phyloP scores from a whole-genome alignment of 2,888 invertebrate genomes.

The Drosophila mayaguana region DNA sequence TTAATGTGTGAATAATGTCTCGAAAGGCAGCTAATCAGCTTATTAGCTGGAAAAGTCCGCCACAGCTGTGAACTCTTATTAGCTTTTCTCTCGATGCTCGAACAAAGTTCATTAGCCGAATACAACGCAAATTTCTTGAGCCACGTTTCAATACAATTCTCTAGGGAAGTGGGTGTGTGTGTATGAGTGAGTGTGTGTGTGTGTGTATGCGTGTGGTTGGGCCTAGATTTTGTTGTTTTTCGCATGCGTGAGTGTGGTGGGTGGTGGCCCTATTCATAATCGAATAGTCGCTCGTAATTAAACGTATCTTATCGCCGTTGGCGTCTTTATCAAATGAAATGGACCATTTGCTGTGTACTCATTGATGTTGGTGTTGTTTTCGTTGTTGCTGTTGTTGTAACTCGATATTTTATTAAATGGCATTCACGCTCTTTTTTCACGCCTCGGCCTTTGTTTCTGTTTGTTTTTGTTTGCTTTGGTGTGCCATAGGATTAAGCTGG shows the following conservation, averaged over 20 bases:
- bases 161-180: neutral
- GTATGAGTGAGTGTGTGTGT: neutral
- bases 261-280: slow-evolving; percentile 25
- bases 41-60: slow-evolving; percentile 5
- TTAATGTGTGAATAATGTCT: slow-evolving; percentile 7
- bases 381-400: slow-evolving; percentile 53
- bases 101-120: slow-evolving; percentile 25
- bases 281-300: slow-evolving; percentile 66
- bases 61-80: slow-evolving; percentile 5
- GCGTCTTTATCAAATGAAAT: slow-evolving; percentile 68
- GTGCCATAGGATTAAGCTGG: slow-evolving; percentile 66
- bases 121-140: slow-evolving; percentile 4
- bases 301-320: slow-evolving; percentile 67
- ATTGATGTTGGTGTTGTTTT: slow-evolving; percentile 24
- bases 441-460: slow-evolving; percentile 44
- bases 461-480: slow-evolving; percentile 63
- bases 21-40: slow-evolving; percentile 3
- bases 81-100: neutral
- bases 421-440: slow-evolving; percentile 62
- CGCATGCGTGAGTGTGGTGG: slow-evolving; percentile 8
- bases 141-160: slow-evolving; percentile 5
- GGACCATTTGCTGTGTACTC: slow-evolving; percentile 56
- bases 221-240: slow-evolving; percentile 15
- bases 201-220: neutral
- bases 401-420: slow-evolving; percentile 69